Evolutionary conservation across 2,888 invertebrate genomes (phyloP), one percentile per base, ranked within the genome.

Genomic region (Orchesellides sinensis): DNA sequence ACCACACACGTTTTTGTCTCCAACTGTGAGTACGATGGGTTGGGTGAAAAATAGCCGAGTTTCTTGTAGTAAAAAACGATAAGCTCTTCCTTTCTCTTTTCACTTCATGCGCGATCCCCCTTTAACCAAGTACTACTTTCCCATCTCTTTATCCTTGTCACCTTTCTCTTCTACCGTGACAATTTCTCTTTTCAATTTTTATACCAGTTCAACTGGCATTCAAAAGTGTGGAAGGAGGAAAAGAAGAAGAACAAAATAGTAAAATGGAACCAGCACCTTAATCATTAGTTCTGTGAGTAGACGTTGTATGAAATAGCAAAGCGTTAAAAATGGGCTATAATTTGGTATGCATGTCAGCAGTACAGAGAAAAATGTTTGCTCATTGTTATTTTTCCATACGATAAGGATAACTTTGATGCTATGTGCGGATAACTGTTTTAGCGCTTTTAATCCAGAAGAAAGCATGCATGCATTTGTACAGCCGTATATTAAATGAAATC

Each of bases 101-200:
- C 23, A 4, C 25, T 23, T 54, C 23, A 23, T 5, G 14, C 23
- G 23, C 8, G 21, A 19, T 19, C 54, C 25, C 54, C 54, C n/a
- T 54, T 54, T 54, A 54, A 54, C 21, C 23, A 54, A 54, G 54
- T 17, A 23, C 21, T 23, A 54, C 54, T 54, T 54, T 54, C 54
- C n/a, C n/a, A n/a, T 54, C 47, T n/a, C n/a, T n/a, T n/a, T n/a
- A n/a, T n/a, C n/a, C n/a, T 54, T 54, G 54, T 54, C 54, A 23
- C 54, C 35, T 47, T 54, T 54, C n/a, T 54, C 54, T 54, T 23
- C 54, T 6, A 5, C 25, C 54, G 23, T 54, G 54, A 54, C 54
- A 54, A 5, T 54, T 54, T 49, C 49, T 49, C 49, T 17, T n/a
- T 49, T 49, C 49, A 5, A 6, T n/a, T 49, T n/a, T n/a, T 49